A percentile compares a stretch with the other conserved stretches of the same genome.
phyloP scores from a whole-genome alignment of 2,888 invertebrate species.

The Tachina grossa region DNA sequence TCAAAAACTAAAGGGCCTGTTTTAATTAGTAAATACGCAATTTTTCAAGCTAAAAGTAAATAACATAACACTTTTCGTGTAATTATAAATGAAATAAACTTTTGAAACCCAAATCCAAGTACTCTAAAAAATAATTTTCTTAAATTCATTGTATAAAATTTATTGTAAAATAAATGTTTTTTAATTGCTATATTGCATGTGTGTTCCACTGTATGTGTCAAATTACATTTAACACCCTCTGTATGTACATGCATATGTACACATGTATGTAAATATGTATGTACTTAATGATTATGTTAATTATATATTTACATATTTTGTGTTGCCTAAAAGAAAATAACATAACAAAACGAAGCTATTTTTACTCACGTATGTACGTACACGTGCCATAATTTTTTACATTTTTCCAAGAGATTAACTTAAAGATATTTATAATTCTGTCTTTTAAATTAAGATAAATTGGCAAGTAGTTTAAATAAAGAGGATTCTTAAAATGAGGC shows the following conservation, averaged over 20 bases:
- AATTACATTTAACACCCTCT: not conserved
- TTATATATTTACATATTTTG: conserved; percentile 2
- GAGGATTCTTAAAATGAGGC: too few species aligned
- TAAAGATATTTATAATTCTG: not conserved
- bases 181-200: not conserved
- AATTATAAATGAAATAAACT: too few species aligned
- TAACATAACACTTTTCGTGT: too few species aligned
- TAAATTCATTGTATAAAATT: too few species aligned
- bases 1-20: too few species aligned
- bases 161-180: too few species aligned
- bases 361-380: not conserved
- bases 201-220: not conserved
- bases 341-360: not conserved
- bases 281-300: not conserved
- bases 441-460: not conserved
- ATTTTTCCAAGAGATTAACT: conserved; percentile 8
- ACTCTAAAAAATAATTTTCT: too few species aligned
- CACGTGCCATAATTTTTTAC: conserved; percentile 1
- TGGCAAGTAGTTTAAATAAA: not conserved
- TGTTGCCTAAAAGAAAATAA: not conserved
- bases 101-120: too few species aligned
- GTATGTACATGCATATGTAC: too few species aligned
- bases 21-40: too few species aligned
- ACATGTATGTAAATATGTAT: too few species aligned
- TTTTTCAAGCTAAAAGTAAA: too few species aligned